These are phyloP conservation scores for Megalops atlanticus DNA, from an alignment of 2,113 vertebrate genomes.

Conservation along the genomic window DNA sequence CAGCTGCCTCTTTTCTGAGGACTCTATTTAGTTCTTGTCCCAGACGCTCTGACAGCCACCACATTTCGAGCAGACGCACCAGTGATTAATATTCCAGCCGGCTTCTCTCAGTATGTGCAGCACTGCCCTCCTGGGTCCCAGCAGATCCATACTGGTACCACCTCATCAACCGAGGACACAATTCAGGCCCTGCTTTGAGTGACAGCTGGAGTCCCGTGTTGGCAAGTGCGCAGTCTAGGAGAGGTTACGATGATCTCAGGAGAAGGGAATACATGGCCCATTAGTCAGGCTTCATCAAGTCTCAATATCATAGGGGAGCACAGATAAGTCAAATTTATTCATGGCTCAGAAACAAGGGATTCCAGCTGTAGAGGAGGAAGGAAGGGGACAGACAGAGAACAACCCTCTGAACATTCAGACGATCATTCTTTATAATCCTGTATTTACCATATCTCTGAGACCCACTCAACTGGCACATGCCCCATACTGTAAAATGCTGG, in stretches of 20 bases:
- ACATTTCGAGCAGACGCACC: neutral
- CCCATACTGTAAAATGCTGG: too few species aligned
- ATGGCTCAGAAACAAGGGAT: neutral
- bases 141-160: neutral
- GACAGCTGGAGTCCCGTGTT: neutral
- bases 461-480: neutral
- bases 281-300: conserved; percentile 6
- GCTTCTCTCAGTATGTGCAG: neutral
- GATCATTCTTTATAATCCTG: too few species aligned
- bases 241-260: neutral
- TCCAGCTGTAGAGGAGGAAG: neutral
- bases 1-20: neutral
- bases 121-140: neutral
- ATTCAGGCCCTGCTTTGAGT: conserved; percentile 1
- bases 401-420: neutral
- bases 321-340: neutral
- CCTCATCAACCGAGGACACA: neutral
- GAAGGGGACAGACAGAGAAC: neutral
- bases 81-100: neutral
- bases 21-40: neutral
- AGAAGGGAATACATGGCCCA: neutral
- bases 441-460: neutral
- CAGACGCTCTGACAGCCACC: neutral
- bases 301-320: neutral
- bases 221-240: too few species aligned